phyloP scores from a whole-genome alignment of 2,113 vertebrate genomes.

The Cyprinodon variegatus region DNA sequence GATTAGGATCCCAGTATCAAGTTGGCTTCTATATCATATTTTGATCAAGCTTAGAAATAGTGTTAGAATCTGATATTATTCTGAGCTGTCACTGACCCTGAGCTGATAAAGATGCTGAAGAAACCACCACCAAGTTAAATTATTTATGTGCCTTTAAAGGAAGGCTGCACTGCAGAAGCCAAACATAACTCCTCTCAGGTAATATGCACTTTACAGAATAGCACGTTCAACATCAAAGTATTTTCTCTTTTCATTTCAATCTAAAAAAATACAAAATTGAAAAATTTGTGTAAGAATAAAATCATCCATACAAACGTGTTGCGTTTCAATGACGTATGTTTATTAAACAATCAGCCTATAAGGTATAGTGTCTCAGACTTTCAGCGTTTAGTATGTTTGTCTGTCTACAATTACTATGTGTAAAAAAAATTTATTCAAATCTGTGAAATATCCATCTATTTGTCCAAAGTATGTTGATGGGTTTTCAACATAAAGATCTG shows the following conservation, averaged over 20 bases:
- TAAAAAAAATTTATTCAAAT: neutral
- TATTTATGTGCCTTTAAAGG: conserved; percentile 10
- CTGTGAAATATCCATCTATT: conserved; percentile 32
- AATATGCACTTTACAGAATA: conserved; percentile 14
- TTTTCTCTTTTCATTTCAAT: conserved; percentile 17
- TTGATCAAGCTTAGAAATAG: neutral
- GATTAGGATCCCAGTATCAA: neutral
- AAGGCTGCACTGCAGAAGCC: conserved; percentile 11
- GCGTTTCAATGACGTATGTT: conserved; percentile 26
- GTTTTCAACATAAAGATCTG: neutral
- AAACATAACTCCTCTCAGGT: conserved; percentile 14
- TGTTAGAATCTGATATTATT: conserved; percentile 4
- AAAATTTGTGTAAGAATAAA: conserved; percentile 45
- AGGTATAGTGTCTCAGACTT: no score
- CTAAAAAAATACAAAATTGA: neutral
- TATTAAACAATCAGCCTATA: conserved; percentile 25
- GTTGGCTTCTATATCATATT: neutral
- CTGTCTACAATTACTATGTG: neutral
- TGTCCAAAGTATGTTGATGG: neutral
- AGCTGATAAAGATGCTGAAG: conserved; percentile 11
- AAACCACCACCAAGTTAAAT: conserved; percentile 8
- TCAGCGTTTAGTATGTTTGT: neutral
- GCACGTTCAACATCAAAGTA: conserved; percentile 13
- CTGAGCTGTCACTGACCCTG: conserved; percentile 12
- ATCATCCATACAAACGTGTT: conserved; percentile 34